Conservation (phyloP, 1,140 invertebrate genomes). For the Heterodera carotae region DNA sequence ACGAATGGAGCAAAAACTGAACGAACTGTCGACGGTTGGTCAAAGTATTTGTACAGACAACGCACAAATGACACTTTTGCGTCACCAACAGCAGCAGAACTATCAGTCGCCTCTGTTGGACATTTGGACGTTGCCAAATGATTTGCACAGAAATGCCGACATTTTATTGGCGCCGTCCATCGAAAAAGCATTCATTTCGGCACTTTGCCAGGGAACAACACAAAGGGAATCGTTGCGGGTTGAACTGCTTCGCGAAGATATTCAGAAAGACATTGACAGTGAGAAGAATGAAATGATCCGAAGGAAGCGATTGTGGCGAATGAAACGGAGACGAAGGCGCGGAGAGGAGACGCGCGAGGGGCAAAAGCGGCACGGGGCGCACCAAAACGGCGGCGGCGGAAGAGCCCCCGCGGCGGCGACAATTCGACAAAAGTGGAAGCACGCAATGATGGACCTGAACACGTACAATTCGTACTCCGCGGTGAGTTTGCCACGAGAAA, state of each 20-base stretch:
- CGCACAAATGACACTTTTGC: not conserved
- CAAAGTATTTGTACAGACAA: not conserved
- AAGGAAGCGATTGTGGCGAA: conserved; percentile 6
- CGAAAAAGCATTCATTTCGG: conserved; percentile 28
- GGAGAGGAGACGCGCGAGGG: conserved; percentile 27
- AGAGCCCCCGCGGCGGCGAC: no score
- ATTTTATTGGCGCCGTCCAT: conserved; percentile 57
- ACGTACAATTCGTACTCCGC: conserved; percentile 52
- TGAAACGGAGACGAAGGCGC: conserved; percentile 24
- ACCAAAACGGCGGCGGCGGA: conserved; percentile 1
- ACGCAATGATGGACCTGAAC: conserved; percentile 42
- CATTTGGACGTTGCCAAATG: conserved; percentile 51
- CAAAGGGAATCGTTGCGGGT: conserved; percentile 33
- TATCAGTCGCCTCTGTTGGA: conserved; percentile 46
- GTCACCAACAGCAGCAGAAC: not conserved
- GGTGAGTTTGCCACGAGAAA: conserved; percentile 10
- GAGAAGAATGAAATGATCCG: conserved; percentile 38
- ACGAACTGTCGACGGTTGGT: not conserved
- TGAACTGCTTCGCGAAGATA: conserved; percentile 31
- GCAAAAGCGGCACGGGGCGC: not conserved
- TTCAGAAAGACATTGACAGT: conserved; percentile 39
- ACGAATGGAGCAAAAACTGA: not conserved
- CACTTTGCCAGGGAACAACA: conserved; percentile 30
- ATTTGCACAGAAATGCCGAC: conserved; percentile 37
- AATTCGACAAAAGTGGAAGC: not conserved